Conservation (phyloP, 2,888 invertebrate genomes). For the Halictus ligatus region DNA sequence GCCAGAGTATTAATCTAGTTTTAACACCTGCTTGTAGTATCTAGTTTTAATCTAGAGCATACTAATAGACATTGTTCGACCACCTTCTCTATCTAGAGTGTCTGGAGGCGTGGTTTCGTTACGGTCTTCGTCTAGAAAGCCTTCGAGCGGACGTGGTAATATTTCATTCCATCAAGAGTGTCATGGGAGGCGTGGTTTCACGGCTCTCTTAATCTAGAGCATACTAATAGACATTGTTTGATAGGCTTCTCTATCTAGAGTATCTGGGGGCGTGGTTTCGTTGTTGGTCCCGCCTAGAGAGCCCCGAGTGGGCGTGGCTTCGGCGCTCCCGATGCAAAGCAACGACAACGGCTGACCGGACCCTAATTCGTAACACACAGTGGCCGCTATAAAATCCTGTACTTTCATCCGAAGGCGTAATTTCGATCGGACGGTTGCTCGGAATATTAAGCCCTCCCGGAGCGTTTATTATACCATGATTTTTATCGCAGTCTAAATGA, state of each 20-base stretch:
- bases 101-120: too few relatives aligned
- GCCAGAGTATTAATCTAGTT: too few relatives aligned
- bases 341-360: background rate
- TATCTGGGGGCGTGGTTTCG: background rate
- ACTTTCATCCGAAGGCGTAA: background rate
- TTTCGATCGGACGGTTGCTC: constrained; percentile 24
- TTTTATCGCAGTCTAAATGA: constrained; percentile 65
- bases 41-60: too few relatives aligned
- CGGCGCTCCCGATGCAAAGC: background rate
- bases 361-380: background rate
- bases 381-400: background rate
- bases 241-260: background rate
- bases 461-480: constrained; percentile 58
- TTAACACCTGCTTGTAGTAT: too few relatives aligned
- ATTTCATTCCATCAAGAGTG: too few relatives aligned
- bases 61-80: too few relatives aligned
- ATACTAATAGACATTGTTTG: background rate
- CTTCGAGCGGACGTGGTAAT: too few relatives aligned
- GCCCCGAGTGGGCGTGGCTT: background rate
- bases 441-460: constrained; percentile 20
- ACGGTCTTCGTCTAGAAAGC: too few relatives aligned
- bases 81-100: too few relatives aligned
- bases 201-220: background rate
- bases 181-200: background rate
- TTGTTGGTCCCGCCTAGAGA: background rate